Conservation (phyloP, 2,888 invertebrate species). For the Phrixothrix hirtus region DNA sequence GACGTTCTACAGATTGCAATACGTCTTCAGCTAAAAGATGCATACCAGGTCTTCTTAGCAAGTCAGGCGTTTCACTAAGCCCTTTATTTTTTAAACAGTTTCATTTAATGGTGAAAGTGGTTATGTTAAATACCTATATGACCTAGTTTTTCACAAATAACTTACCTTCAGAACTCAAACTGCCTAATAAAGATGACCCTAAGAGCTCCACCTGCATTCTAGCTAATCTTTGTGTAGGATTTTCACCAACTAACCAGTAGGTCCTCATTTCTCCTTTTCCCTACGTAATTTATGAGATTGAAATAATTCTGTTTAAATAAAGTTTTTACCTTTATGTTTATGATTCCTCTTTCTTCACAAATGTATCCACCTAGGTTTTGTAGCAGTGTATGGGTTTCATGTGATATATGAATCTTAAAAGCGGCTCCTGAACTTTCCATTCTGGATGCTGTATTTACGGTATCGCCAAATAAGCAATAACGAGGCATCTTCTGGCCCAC, state of each 20-base stretch:
- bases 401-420: constrained; percentile 75
- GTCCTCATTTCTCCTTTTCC: constrained; percentile 78
- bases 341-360: constrained; percentile 72
- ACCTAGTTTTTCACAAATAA: no score
- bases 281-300: constrained; percentile 55
- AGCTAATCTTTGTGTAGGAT: constrained; percentile 53
- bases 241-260: constrained; percentile 72
- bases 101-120: no score
- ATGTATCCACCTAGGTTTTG: constrained; percentile 73
- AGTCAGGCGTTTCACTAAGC: constrained; percentile 57
- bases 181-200: constrained; percentile 55
- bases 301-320: not conserved
- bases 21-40: constrained; percentile 27
- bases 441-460: constrained; percentile 79
- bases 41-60: constrained; percentile 55
- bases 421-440: constrained; percentile 81
- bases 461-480: constrained; percentile 82
- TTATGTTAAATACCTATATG: no score
- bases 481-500: constrained; percentile 83
- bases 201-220: constrained; percentile 55
- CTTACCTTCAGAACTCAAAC: constrained; percentile 56
- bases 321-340: constrained; percentile 69
- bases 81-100: constrained; percentile 43
- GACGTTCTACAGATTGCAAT: constrained; percentile 26
- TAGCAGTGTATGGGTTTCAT: constrained; percentile 68